Percentiles rank a stretch among this genome's conserved stretches.
Conservation (phyloP, 92 coral and sea anemone genomes). For the Meandrina meandrites region DNA sequence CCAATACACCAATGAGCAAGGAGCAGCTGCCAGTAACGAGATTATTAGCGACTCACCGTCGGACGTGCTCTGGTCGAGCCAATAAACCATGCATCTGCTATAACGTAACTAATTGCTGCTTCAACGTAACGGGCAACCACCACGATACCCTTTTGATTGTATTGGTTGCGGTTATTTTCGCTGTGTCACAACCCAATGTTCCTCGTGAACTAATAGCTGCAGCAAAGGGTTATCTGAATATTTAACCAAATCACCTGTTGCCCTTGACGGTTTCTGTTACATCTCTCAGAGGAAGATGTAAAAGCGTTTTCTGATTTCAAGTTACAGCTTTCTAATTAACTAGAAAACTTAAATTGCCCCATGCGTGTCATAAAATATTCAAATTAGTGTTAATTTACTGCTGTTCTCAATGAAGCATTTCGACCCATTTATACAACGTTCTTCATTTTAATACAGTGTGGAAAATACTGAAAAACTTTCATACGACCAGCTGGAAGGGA, state of each 20-base stretch:
- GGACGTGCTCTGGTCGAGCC: background rate
- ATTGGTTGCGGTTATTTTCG: background rate
- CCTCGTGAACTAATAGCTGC: background rate
- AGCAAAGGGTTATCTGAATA: background rate
- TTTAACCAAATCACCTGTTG: background rate
- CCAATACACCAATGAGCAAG: background rate
- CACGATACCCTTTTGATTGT: background rate
- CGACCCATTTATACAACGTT: background rate
- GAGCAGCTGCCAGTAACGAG: background rate
- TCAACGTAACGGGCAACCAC: background rate
- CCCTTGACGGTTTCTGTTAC: background rate
- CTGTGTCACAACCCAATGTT: background rate
- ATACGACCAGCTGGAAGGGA: too few relatives aligned
- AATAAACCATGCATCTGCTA: background rate
- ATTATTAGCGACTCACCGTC: background rate
- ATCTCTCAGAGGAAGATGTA: background rate
- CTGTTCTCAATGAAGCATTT: background rate
- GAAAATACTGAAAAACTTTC: too few relatives aligned
- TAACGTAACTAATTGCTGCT: background rate
- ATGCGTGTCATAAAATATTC: too few relatives aligned
- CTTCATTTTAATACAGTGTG: background rate
- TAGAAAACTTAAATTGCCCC: background rate
- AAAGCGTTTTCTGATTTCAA: background rate
- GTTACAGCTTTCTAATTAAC: background rate
- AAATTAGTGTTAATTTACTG: background rate